These are phyloP conservation scores for Todus mexicanus DNA, from an alignment of 2,797 vertebrate species.

Conservation along the genomic window DNA sequence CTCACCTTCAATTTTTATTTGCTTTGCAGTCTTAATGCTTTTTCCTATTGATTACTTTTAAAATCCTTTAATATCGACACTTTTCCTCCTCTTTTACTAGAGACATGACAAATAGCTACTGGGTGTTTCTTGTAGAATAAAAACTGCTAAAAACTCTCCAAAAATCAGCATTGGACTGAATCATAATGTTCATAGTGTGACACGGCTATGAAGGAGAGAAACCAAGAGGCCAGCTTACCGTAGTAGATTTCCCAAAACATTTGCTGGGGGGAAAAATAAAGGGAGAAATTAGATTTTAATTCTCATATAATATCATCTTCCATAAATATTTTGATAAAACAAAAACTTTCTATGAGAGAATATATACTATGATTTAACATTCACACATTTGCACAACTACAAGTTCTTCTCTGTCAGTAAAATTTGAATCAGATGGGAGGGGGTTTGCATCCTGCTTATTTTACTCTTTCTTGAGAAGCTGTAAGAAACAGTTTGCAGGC, in stretches of 20 bases:
- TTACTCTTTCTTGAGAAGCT: neutral
- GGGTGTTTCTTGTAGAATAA: neutral
- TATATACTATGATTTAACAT: neutral
- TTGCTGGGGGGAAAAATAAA: slow-evolving; percentile 59
- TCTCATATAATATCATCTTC: neutral
- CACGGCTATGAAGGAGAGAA: neutral
- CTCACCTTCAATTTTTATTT: neutral
- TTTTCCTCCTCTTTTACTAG: neutral
- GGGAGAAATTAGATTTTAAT: neutral
- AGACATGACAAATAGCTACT: neutral
- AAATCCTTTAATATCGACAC: neutral
- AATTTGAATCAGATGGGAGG: neutral
- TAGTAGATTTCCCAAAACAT: slow-evolving; percentile 81
- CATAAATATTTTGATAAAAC: neutral
- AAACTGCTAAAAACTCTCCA: neutral
- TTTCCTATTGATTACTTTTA: neutral
- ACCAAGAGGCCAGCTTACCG: slow-evolving; percentile 70
- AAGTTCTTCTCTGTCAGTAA: neutral
- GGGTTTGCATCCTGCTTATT: neutral
- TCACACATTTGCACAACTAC: neutral
- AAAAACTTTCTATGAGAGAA: neutral
- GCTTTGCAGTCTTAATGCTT: neutral
- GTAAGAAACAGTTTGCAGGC: neutral
- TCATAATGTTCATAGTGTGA: neutral
- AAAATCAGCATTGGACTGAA: neutral